phyloP scores from a whole-genome alignment of 2,888 invertebrate genomes.

The Dusona sp. region DNA sequence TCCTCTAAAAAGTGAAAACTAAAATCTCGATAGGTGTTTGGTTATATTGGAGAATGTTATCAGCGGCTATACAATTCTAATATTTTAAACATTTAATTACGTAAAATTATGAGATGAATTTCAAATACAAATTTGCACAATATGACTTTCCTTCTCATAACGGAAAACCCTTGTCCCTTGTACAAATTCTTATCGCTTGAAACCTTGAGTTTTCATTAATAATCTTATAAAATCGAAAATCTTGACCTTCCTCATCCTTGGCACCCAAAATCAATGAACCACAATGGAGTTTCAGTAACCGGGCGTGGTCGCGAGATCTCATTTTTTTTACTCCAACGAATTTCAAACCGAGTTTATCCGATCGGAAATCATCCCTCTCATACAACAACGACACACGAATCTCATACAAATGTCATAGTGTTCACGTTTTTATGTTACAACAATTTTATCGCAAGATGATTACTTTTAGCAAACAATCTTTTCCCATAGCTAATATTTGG shows the following conservation, averaged over 20 bases:
- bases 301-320: too few species aligned
- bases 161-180: not conserved
- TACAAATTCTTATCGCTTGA: not conserved
- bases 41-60: not conserved
- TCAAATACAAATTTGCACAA: not conserved
- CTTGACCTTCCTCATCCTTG: conserved; percentile 41
- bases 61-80: not conserved
- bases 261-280: too few species aligned
- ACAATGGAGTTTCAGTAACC: too few species aligned
- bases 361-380: too few species aligned
- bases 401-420: too few species aligned
- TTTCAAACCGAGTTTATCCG: too few species aligned
- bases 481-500: too few species aligned
- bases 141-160: not conserved
- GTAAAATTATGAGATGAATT: not conserved
- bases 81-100: not conserved
- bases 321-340: too few species aligned
- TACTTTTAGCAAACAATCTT: too few species aligned
- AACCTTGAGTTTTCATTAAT: not conserved
- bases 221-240: conserved; percentile 60
- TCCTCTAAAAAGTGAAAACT: not conserved
- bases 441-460: too few species aligned
- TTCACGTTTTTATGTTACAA: too few species aligned
- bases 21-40: not conserved
- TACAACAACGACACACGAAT: too few species aligned